These are phyloP conservation scores for Rhineura floridana DNA, from an alignment of 2,113 vertebrate species.

Conservation along the genomic window DNA sequence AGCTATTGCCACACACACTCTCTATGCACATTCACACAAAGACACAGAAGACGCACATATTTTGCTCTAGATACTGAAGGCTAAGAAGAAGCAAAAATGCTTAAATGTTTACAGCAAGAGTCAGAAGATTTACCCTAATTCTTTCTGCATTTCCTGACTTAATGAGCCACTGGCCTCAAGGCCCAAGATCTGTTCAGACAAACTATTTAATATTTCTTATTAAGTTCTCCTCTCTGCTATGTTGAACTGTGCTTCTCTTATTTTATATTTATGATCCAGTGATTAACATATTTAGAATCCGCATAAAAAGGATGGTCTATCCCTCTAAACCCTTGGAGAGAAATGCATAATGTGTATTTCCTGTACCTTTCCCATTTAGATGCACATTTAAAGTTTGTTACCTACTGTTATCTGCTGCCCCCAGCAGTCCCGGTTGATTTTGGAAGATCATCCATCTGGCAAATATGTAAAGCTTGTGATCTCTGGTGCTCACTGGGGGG, in stretches of 20 bases:
- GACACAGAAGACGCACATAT: background rate
- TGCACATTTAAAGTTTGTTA: constrained; percentile 39
- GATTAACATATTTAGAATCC: background rate
- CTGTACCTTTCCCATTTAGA: background rate
- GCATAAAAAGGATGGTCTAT: background rate
- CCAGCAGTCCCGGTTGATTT: constrained; percentile 68
- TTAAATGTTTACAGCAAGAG: background rate
- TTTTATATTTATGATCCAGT: background rate
- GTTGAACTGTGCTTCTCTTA: background rate
- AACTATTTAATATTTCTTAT: constrained; percentile 10
- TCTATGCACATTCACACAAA: background rate
- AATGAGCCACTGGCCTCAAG: background rate
- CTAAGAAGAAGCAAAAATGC: constrained; percentile 2
- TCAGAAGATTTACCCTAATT: background rate
- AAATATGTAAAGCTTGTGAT: constrained; percentile 6
- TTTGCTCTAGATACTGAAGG: background rate
- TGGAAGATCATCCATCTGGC: constrained; percentile 56
- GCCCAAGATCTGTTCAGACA: background rate
- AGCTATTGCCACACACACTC: background rate
- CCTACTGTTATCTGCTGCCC: constrained; percentile 79
- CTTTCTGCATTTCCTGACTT: background rate
- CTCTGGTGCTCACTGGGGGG: constrained; percentile 65
- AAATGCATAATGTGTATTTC: background rate
- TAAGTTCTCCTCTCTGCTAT: background rate
- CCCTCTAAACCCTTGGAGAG: constrained; percentile 11